Conservation (phyloP, 2,888 invertebrate species). For the Acanthosepion esculentum region DNA sequence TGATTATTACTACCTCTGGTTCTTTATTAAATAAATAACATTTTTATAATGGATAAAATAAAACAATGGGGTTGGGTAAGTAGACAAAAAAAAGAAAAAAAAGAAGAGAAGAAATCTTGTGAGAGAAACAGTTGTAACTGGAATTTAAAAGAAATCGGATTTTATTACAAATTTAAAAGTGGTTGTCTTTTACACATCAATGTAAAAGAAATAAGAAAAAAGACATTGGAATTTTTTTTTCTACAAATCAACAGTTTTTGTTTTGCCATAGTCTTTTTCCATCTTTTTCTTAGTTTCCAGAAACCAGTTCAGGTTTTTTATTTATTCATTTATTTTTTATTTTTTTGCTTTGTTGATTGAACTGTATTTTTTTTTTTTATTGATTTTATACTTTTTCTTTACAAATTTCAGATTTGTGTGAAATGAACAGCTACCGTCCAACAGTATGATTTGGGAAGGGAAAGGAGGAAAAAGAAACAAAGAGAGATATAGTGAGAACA, state of each 20-base stretch:
- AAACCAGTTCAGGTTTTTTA: background rate
- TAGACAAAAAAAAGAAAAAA: background rate
- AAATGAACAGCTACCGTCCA: constrained; percentile 33
- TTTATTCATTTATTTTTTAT: background rate
- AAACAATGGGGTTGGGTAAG: background rate
- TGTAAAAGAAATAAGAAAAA: constrained; percentile 13
- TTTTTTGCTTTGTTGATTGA: constrained; percentile 5
- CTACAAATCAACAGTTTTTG: constrained; percentile 33
- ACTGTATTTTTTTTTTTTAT: background rate
- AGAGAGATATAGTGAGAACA: background rate
- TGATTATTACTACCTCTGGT: too few species aligned
- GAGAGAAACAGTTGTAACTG: constrained; percentile 10
- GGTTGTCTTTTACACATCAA: background rate
- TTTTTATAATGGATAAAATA: background rate
- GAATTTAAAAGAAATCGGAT: constrained; percentile 22
- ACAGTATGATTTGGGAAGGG: background rate
- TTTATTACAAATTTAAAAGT: constrained; percentile 33
- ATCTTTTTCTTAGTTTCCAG: constrained; percentile 22
- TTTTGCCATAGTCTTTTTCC: background rate
- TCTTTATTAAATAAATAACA: too few species aligned
- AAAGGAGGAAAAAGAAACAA: too few species aligned
- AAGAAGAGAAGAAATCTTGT: background rate
- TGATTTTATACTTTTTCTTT: constrained; percentile 6
- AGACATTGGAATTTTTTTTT: constrained; percentile 6
- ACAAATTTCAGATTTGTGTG: constrained; percentile 33